phyloP scores from a whole-genome alignment of 2,113 vertebrate species.

The Ovis aries region ARS-UI_Ramb_v3.0 NC_056055.1:247411501-247412000 shows the following conservation, averaged over 20 bases:
- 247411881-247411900: neutral
- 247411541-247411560: neutral
- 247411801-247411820: neutral
- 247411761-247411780: neutral
- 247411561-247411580: neutral
- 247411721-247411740: neutral
- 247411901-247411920: neutral
- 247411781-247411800: neutral
- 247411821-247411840: neutral
- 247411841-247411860: neutral
- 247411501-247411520: neutral
- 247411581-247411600: neutral
- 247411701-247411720: neutral
- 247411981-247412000: neutral
- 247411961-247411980: fast-evolving
- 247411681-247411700: neutral
- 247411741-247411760: neutral
- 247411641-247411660: neutral
- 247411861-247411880: neutral
- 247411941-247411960: neutral
- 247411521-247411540: neutral
- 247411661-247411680: neutral
- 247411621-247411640: neutral
- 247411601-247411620: neutral
- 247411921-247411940: neutral